These are phyloP conservation scores for Apodemus sylvaticus DNA, from an alignment of 2,113 vertebrate genomes.

Conservation along the genomic window DNA sequence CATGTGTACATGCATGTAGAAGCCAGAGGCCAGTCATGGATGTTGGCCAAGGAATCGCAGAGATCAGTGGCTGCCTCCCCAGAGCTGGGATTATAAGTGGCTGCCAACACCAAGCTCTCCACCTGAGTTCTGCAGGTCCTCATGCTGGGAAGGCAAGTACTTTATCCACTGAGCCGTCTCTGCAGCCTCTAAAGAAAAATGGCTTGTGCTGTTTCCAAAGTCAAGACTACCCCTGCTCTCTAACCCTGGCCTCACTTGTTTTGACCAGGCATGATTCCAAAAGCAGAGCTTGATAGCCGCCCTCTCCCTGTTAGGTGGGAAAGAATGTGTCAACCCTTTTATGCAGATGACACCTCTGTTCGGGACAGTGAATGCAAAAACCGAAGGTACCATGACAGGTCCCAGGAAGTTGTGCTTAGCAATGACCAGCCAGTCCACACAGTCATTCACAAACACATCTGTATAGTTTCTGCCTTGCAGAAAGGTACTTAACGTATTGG, in stretches of 20 bases:
- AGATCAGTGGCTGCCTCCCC: neutral
- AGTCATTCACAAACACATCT: conserved; percentile 50
- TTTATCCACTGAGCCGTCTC: neutral
- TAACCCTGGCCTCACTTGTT: neutral
- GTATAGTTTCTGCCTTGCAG: conserved; percentile 47
- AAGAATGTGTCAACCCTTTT: neutral
- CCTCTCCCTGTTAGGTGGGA: neutral
- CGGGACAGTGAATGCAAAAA: neutral
- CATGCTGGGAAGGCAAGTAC: neutral
- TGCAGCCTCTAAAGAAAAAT: neutral
- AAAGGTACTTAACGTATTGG: neutral
- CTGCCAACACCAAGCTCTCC: too few relatives aligned
- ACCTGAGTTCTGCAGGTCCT: neutral
- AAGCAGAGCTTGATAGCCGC: neutral
- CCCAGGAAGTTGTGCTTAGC: neutral
- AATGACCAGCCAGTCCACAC: neutral
- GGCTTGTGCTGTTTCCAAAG: neutral
- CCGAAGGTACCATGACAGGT: neutral
- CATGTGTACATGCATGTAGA: neutral
- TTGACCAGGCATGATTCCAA: neutral
- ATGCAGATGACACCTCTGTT: neutral
- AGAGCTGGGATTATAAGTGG: too few relatives aligned
- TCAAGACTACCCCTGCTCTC: neutral
- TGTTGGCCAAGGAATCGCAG: too few relatives aligned
- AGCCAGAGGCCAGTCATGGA: neutral